Evolutionary conservation across 1,140 invertebrate species (phyloP).

Genomic region (Drosophila busckii): DNA sequence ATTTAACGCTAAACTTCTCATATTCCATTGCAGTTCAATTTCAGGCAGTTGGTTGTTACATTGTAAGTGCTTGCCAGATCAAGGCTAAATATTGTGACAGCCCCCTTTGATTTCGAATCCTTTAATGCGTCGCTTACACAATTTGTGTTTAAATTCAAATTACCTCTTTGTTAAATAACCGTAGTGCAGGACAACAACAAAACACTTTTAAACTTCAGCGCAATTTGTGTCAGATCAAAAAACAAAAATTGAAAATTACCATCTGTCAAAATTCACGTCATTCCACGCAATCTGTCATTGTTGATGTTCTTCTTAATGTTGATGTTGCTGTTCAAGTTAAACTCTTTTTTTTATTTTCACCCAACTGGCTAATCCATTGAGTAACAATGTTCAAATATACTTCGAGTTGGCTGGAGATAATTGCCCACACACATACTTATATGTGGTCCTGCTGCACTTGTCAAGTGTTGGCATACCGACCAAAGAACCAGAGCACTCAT

Average conservation of each 20-base stretch:
- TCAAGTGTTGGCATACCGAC: conserved; percentile 67
- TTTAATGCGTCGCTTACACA: conserved; percentile 42
- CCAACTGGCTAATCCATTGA: conserved; percentile 32
- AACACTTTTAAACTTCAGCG: conserved; percentile 66
- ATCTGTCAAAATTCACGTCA: conserved; percentile 77
- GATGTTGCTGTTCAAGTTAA: too few relatives aligned
- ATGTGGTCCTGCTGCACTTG: conserved; percentile 65
- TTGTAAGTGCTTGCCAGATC: conserved; percentile 15
- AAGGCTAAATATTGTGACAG: conserved; percentile 63
- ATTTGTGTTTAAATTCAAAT: conserved; percentile 55
- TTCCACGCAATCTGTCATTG: conserved; percentile 58
- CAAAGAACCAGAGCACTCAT: conserved; percentile 44
- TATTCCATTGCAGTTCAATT: too few relatives aligned
- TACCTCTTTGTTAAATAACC: conserved; percentile 66
- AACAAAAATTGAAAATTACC: conserved; percentile 64
- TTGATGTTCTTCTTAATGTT: too few relatives aligned
- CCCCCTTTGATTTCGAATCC: conserved; percentile 19
- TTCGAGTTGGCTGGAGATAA: conserved; percentile 33
- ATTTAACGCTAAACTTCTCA: conserved; percentile 1
- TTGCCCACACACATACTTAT: conserved; percentile 45
- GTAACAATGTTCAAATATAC: conserved; percentile 33
- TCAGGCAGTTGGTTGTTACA: too few relatives aligned
- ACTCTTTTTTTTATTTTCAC: conserved; percentile 6
- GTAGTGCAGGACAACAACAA: conserved; percentile 65
- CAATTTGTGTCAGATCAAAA: conserved; percentile 75